Conservation (phyloP, 2,113 vertebrate species). For the Calypte anna region DNA sequence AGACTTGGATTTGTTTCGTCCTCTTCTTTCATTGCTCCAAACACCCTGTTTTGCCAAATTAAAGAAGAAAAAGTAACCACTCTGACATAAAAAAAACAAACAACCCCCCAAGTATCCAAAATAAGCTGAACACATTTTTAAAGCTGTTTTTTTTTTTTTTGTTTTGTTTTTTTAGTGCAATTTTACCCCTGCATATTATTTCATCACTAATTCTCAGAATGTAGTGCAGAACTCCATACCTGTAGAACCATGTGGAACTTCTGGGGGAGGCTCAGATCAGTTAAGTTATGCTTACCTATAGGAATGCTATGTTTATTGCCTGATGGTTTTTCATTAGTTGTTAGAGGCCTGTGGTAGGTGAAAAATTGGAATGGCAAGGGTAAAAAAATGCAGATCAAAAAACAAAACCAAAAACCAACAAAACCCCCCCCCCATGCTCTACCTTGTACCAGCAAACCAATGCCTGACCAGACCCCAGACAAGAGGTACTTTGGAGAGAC, state of each 20-base stretch:
- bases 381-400: not conserved
- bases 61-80: not conserved
- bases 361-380: not conserved
- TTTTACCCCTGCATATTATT: not conserved
- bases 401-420: not conserved
- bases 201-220: not conserved
- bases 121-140: not conserved
- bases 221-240: not conserved
- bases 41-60: not conserved
- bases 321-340: not conserved
- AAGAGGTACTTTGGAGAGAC: not conserved
- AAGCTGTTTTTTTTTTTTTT: not conserved
- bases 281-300: not conserved
- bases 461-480: not conserved
- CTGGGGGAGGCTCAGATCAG: accelerated
- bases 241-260: not conserved
- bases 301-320: not conserved
- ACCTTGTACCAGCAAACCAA: not conserved
- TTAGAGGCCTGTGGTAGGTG: not conserved
- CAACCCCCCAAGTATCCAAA: not conserved
- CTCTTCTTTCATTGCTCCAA: not conserved
- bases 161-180: not conserved
- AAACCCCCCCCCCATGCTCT: too few species aligned
- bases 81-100: too few species aligned
- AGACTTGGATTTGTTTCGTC: not conserved